A percentile compares a stretch with the other conserved stretches of the same genome.
Evolutionary conservation across 2,797 vertebrate genomes (phyloP).

Genomic region (Danio kyathit): DNA sequence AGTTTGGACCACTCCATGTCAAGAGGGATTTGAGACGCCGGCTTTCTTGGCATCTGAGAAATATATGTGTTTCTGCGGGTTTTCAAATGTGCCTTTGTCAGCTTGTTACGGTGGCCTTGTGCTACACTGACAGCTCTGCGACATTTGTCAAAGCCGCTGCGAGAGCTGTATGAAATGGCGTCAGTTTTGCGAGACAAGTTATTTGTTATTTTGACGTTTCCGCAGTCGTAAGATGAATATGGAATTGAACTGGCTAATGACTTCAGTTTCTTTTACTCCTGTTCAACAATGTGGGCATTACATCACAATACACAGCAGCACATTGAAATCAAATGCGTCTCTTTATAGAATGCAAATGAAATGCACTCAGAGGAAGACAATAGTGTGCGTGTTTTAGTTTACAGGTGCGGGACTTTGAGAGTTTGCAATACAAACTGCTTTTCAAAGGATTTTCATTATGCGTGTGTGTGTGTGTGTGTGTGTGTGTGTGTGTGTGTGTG

Average conservation of each 20-base stretch:
- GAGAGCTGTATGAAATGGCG: conserved; percentile 46
- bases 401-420: conserved; percentile 2
- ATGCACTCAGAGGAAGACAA: neutral
- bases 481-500: neutral
- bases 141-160: conserved; percentile 50
- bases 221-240: conserved; percentile 41
- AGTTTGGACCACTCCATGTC: neutral
- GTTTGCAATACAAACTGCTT: conserved; percentile 10
- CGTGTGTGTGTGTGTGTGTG: neutral
- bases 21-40: conserved; percentile 18
- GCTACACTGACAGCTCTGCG: conserved; percentile 51
- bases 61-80: conserved; percentile 40
- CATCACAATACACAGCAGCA: neutral
- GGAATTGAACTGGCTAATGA: conserved; percentile 35
- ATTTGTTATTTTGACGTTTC: conserved; percentile 56
- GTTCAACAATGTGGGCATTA: conserved; percentile 8
- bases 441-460: conserved; percentile 6
- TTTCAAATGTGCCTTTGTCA: conserved; percentile 51
- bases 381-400: neutral
- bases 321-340: neutral
- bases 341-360: conserved; percentile 6
- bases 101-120: conserved; percentile 56
- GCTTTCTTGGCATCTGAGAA: conserved; percentile 22
- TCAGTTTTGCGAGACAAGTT: conserved; percentile 44
- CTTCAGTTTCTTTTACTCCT: neutral